Conservation (phyloP, 2,888 invertebrate genomes). For the Microctonus aethiopoides region DNA sequence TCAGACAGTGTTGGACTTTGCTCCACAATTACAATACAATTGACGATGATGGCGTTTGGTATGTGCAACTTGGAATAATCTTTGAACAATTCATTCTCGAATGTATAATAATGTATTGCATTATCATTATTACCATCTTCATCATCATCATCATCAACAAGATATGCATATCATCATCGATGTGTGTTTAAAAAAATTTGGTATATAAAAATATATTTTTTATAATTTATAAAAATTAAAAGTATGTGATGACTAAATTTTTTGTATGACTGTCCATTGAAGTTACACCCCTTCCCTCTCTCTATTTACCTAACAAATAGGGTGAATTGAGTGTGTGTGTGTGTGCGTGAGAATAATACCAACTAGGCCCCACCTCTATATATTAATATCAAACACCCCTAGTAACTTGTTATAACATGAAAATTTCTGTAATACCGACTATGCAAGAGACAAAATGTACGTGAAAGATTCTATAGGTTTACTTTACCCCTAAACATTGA, state of each 20-base stretch:
- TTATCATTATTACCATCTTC: too few species aligned
- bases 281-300: slow-evolving; percentile 25
- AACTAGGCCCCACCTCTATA: slow-evolving; percentile 19
- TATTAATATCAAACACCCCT: slow-evolving; percentile 54
- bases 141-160: too few species aligned
- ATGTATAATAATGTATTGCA: neutral
- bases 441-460: neutral
- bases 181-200: too few species aligned
- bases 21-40: slow-evolving; percentile 1
- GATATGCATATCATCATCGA: too few species aligned
- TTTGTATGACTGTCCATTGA: slow-evolving; percentile 13
- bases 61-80: neutral
- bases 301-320: neutral
- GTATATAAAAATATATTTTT: too few species aligned
- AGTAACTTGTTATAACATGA: slow-evolving; percentile 12
- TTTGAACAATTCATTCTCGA: neutral
- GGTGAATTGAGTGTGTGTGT: neutral
- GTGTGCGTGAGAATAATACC: neutral
- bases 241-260: neutral
- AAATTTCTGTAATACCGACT: slow-evolving; percentile 58
- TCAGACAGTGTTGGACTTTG: slow-evolving; percentile 7
- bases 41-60: neutral
- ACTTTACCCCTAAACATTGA: slow-evolving; percentile 39
- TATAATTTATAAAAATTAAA: too few species aligned
- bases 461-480: slow-evolving; percentile 28